Percentiles rank a stretch among this genome's conserved stretches.
phyloP scores from a whole-genome alignment of 2,113 vertebrate genomes.

The Lagopus leucura region DNA sequence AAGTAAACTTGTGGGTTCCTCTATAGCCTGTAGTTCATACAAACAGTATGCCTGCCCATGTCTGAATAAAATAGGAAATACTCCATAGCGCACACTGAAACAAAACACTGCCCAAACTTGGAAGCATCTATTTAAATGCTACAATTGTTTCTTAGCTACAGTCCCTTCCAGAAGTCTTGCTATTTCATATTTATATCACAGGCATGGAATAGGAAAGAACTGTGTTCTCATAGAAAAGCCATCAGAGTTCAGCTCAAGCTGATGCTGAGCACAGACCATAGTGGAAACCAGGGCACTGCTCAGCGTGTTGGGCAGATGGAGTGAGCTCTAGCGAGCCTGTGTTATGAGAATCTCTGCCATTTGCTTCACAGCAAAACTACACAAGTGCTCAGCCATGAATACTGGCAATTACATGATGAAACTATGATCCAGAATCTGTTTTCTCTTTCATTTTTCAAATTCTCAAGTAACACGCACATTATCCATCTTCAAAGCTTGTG shows the following conservation, averaged over 20 bases:
- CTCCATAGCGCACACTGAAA: background rate
- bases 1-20: background rate
- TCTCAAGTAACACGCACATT: background rate
- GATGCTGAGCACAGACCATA: fast-evolving
- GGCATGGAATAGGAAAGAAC: background rate
- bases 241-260: background rate
- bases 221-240: background rate
- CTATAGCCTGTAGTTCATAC: background rate
- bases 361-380: background rate
- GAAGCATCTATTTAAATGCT: background rate
- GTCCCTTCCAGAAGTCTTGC: background rate
- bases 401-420: background rate
- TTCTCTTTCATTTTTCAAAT: background rate
- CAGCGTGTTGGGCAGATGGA: fast-evolving
- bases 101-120: background rate
- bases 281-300: background rate
- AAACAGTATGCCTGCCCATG: too few relatives aligned
- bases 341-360: background rate
- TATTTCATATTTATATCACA: background rate
- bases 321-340: background rate
- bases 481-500: background rate
- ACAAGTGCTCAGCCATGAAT: background rate
- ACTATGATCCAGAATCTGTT: background rate
- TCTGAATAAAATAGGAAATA: background rate
- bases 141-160: background rate